Conservation (phyloP, 2,888 invertebrate species). For the Metellina segmentata region DNA sequence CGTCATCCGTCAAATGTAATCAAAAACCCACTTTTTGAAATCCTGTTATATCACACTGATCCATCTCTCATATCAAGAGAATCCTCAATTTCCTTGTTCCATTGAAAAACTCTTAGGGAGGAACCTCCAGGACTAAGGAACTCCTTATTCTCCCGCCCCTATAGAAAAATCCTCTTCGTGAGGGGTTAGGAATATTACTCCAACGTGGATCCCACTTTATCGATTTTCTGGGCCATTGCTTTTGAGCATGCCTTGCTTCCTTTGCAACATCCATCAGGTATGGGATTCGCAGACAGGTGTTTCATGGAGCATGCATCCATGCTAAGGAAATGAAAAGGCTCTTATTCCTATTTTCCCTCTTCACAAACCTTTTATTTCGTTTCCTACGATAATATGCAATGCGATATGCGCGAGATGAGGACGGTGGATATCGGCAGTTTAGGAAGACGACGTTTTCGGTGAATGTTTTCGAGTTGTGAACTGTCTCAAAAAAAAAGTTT, state of each 20-base stretch:
- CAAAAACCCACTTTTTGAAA: slow-evolving; percentile 39
- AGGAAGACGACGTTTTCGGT: background rate
- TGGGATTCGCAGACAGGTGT: slow-evolving; percentile 59
- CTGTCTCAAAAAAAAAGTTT: background rate
- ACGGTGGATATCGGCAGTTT: background rate
- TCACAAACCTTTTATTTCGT: background rate
- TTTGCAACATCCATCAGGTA: slow-evolving; percentile 50
- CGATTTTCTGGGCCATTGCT: slow-evolving; percentile 66
- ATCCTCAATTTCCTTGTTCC: slow-evolving; percentile 44
- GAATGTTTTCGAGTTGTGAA: background rate
- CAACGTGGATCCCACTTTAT: slow-evolving; percentile 55
- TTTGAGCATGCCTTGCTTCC: slow-evolving; percentile 33
- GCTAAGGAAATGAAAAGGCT: slow-evolving; percentile 40
- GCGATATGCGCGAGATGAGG: background rate
- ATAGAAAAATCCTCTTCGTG: slow-evolving; percentile 48
- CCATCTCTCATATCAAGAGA: slow-evolving; percentile 12
- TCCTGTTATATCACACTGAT: slow-evolving; percentile 53
- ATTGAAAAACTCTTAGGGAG: slow-evolving; percentile 43
- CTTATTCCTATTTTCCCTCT: slow-evolving; percentile 29
- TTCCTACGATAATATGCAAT: background rate
- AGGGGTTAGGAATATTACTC: slow-evolving; percentile 55
- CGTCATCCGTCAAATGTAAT: slow-evolving; percentile 17
- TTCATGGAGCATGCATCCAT: slow-evolving; percentile 30
- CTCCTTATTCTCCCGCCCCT: slow-evolving; percentile 15
- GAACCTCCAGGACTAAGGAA: slow-evolving; percentile 1